A percentile compares a stretch with the other conserved stretches of the same genome.
phyloP scores from a whole-genome alignment of 2,113 vertebrate genomes.

The Bucco capensis region DNA sequence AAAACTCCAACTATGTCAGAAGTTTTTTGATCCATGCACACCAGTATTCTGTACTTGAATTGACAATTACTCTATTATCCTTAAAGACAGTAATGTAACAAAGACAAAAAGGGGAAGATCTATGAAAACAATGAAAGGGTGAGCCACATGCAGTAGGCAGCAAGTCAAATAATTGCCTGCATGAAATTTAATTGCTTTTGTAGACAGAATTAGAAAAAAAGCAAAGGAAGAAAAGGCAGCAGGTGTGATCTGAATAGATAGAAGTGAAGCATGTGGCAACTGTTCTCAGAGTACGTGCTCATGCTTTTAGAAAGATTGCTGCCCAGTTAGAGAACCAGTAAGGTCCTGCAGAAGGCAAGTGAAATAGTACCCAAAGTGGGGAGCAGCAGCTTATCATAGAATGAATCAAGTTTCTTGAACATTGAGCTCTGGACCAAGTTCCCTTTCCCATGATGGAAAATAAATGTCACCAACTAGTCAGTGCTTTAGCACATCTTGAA shows the following conservation, averaged over 20 bases:
- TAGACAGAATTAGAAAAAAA: slow-evolving; percentile 29
- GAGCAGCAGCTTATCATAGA: not conserved
- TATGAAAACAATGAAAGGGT: slow-evolving; percentile 33
- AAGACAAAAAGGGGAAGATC: not conserved
- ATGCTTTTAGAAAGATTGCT: not conserved
- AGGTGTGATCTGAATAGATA: slow-evolving; percentile 31
- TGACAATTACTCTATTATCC: not conserved
- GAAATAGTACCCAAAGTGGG: not conserved
- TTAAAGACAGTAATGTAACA: slow-evolving; percentile 5
- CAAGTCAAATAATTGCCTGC: slow-evolving; percentile 37
- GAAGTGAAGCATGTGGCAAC: not conserved
- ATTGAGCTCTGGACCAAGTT: not conserved
- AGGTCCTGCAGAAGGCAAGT: not conserved
- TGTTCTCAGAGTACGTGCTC: not conserved
- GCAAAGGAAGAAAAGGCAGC: slow-evolving; percentile 1
- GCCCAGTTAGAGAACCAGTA: not conserved
- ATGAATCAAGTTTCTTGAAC: not conserved
- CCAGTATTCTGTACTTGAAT: not conserved
- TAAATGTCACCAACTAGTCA: not conserved
- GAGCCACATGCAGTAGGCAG: slow-evolving; percentile 26
- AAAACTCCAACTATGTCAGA: not conserved
- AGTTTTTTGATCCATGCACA: not conserved
- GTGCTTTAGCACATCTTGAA: not conserved
- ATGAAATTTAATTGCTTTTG: slow-evolving; percentile 46
- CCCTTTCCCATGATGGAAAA: not conserved